Percentiles rank a stretch among this genome's conserved stretches.
Conservation (phyloP, 2,888 invertebrate species). For the Phyllotreta cruciferae region DNA sequence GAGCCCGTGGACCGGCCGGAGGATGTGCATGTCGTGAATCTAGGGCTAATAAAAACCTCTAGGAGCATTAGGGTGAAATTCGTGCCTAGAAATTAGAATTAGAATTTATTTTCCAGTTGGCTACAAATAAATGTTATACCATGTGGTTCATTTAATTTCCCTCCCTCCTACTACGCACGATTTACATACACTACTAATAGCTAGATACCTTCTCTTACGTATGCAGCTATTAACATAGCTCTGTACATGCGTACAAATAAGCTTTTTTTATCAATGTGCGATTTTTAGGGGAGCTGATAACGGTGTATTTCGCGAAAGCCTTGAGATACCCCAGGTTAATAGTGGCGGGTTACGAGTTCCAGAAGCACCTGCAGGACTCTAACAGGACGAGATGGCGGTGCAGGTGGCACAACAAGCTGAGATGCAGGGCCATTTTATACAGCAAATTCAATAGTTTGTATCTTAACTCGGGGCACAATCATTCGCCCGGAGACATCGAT, state of each 20-base stretch:
- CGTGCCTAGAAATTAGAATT: slow-evolving; percentile 33
- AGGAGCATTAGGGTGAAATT: slow-evolving; percentile 57
- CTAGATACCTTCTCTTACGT: too few relatives aligned
- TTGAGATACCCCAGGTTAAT: slow-evolving; percentile 47
- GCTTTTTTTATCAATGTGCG: not conserved
- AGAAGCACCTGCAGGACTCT: slow-evolving; percentile 40
- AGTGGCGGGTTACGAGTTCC: slow-evolving; percentile 45
- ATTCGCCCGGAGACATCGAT: slow-evolving; percentile 24
- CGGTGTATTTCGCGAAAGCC: slow-evolving; percentile 38
- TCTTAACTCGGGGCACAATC: slow-evolving; percentile 24
- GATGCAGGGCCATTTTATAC: slow-evolving; percentile 44
- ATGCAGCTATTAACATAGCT: too few relatives aligned
- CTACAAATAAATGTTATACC: not conserved
- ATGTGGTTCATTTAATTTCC: too few relatives aligned
- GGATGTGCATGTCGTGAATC: slow-evolving; percentile 56
- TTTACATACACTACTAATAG: too few relatives aligned
- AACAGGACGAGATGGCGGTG: slow-evolving; percentile 47
- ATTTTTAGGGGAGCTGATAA: slow-evolving; percentile 27
- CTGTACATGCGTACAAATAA: not conserved
- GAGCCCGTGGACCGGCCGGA: slow-evolving; percentile 60
- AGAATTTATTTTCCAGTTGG: not conserved
- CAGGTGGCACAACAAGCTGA: slow-evolving; percentile 42
- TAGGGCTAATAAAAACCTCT: slow-evolving; percentile 62
- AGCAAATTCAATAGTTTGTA: slow-evolving; percentile 41
- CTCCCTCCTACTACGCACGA: too few relatives aligned